Evolutionary conservation across 2,888 invertebrate genomes (phyloP).

Genomic region (Diabrotica balteata): DNA sequence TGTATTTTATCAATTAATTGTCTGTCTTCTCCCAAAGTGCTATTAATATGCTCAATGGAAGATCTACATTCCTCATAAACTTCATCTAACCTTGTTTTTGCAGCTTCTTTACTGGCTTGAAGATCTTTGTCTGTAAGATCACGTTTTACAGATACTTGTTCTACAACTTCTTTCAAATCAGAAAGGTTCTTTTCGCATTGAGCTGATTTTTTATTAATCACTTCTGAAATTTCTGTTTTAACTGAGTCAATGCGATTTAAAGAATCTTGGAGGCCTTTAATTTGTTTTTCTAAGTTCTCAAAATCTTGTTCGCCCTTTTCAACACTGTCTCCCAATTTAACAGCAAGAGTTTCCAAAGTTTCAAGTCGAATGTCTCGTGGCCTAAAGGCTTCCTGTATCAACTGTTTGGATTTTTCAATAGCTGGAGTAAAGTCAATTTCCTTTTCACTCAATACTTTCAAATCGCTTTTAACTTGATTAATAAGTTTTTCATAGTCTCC

Average conservation of each 20-base stretch:
- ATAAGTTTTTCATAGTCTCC: conserved; percentile 4
- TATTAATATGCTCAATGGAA: not conserved
- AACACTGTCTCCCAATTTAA: conserved; percentile 2
- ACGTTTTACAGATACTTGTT: conserved; percentile 11
- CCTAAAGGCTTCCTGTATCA: not conserved
- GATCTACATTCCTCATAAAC: not conserved
- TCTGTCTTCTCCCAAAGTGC: not conserved
- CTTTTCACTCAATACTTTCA: not conserved
- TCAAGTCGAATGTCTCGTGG: conserved; percentile 13
- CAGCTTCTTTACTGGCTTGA: not conserved
- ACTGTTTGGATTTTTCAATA: conserved; percentile 1
- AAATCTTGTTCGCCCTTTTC: conserved; percentile 1
- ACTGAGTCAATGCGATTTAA: conserved; percentile 5
- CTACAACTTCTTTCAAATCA: not conserved
- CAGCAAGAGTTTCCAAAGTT: conserved; percentile 4
- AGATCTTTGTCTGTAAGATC: conserved; percentile 1
- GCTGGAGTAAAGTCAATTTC: conserved; percentile 11
- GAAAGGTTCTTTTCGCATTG: not conserved
- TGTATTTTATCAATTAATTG: conserved; percentile 1
- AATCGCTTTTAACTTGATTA: not conserved
- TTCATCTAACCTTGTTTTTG: not conserved
- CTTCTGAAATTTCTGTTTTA: conserved; percentile 11
- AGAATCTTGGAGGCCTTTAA: conserved; percentile 3
- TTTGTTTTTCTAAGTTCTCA: not conserved
- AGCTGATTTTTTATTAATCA: not conserved